Conservation (phyloP, 2,113 vertebrate genomes). For the Rhombomys opimus region DNA sequence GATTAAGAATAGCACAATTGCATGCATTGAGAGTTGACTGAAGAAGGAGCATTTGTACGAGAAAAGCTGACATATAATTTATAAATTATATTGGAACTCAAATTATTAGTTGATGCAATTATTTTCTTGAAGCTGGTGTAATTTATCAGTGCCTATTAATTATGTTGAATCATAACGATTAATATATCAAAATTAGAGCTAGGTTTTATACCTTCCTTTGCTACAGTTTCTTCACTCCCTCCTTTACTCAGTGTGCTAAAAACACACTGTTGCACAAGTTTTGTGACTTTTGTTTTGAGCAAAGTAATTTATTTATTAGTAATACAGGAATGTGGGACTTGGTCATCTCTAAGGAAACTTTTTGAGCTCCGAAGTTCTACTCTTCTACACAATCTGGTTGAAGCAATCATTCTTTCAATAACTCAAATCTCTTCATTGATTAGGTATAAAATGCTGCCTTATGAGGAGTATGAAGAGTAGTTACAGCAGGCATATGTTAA, state of each 20-base stretch:
- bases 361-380: not conserved
- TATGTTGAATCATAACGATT: slow-evolving; percentile 49
- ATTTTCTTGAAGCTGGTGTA: slow-evolving; percentile 63
- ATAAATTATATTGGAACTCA: slow-evolving; percentile 56
- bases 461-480: not conserved
- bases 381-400: not conserved
- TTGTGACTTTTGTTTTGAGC: not conserved
- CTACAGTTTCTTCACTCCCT: not conserved
- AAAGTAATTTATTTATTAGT: slow-evolving; percentile 23
- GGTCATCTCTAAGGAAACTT: not conserved
- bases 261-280: not conserved
- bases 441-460: not conserved
- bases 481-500: not conserved
- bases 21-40: slow-evolving; percentile 54
- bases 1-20: slow-evolving; percentile 57
- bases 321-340: slow-evolving; percentile 8
- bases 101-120: slow-evolving; percentile 74
- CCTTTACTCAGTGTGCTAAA: slow-evolving; percentile 30
- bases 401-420: slow-evolving; percentile 2
- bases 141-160: slow-evolving; percentile 72
- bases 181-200: slow-evolving; percentile 65
- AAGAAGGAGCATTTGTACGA: slow-evolving; percentile 64
- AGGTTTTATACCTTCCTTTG: slow-evolving; percentile 43
- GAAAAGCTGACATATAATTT: slow-evolving; percentile 75
- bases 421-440: slow-evolving; percentile 12